Evolutionary conservation across 2,888 invertebrate genomes (phyloP).

Genomic region (Galerucella nymphaeae): DNA sequence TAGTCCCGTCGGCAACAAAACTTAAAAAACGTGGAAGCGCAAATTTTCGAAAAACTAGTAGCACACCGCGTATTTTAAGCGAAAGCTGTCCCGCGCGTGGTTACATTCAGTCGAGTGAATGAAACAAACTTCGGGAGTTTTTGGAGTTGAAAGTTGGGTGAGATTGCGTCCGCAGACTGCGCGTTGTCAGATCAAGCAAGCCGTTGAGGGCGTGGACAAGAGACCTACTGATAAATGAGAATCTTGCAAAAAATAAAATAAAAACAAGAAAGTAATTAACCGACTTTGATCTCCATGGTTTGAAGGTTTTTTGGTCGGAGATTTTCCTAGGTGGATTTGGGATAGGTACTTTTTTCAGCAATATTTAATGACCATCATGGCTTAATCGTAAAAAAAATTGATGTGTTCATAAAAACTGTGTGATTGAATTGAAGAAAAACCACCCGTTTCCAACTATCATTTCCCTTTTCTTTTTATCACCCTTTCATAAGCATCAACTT

Average conservation of each 20-base stretch:
- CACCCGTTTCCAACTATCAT: not conserved
- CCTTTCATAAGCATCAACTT: too few species aligned
- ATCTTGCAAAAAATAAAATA: conserved; percentile 22
- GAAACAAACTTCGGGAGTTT: conserved; percentile 32
- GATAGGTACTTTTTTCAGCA: conserved; percentile 1
- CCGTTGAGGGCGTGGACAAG: conserved; percentile 39
- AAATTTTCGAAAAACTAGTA: conserved; percentile 6
- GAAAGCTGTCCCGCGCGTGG: conserved; percentile 19
- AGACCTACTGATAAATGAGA: conserved; percentile 33
- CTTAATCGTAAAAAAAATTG: not conserved
- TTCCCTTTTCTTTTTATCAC: too few species aligned
- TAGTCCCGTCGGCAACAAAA: not conserved
- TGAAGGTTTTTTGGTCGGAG: conserved; percentile 16
- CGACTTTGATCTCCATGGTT: conserved; percentile 30
- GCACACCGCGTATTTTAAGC: conserved; percentile 6
- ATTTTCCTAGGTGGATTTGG: conserved; percentile 24
- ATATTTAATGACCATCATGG: conserved; percentile 4
- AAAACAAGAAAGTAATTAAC: conserved; percentile 35
- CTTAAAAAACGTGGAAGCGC: not conserved
- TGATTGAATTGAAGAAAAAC: not conserved
- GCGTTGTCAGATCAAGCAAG: conserved; percentile 36
- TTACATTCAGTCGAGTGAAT: conserved; percentile 17
- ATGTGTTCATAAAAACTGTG: not conserved
- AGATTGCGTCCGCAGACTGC: conserved; percentile 46
- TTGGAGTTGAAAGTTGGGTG: conserved; percentile 42